Conservation (phyloP, 2,113 vertebrate species). For the Origma solitaria region DNA sequence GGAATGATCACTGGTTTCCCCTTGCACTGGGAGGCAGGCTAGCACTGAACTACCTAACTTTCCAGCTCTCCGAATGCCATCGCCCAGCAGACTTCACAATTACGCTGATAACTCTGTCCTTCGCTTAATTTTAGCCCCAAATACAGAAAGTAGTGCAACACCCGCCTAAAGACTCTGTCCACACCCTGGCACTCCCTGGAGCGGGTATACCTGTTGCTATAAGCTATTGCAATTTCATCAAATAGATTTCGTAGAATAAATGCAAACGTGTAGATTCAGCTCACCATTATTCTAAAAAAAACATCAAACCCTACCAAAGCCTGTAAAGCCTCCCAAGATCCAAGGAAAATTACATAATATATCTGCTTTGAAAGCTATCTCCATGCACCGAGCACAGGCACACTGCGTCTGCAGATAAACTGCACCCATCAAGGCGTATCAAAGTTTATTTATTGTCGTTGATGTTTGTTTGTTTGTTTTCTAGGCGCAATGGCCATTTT, state of each 20-base stretch:
- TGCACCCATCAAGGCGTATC: neutral
- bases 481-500: neutral
- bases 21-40: slow-evolving; percentile 37
- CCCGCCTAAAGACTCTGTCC: neutral
- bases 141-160: neutral
- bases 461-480: neutral
- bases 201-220: slow-evolving; percentile 61
- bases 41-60: neutral
- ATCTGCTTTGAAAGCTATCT: neutral
- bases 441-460: slow-evolving; percentile 14
- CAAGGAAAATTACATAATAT: neutral
- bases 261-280: neutral
- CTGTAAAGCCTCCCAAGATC: neutral
- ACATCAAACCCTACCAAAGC: neutral
- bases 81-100: neutral
- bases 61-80: neutral
- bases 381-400: neutral
- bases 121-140: neutral
- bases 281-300: neutral
- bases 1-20: slow-evolving; percentile 14
- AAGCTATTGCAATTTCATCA: neutral
- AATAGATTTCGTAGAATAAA: neutral
- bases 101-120: neutral
- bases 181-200: neutral
- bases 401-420: neutral